Evolutionary conservation across 23 tunicate species (phyloP), one percentile per base, ranked within the genome.

Genomic region (Halocynthia aurantium): DNA sequence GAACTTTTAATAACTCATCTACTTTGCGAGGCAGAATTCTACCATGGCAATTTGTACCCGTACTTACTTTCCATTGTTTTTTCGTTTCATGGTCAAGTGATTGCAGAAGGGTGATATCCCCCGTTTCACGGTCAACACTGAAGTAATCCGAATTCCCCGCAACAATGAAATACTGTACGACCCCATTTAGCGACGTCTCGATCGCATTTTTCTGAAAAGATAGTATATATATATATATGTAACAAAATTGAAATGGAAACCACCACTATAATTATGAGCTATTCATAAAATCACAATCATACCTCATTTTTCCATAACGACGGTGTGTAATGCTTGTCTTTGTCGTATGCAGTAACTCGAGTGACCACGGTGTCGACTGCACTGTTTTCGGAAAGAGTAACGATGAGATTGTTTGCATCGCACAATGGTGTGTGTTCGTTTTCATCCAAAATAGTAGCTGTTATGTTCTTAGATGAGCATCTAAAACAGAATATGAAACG

Each of bases 361-460:
- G 68, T 72, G 54, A 90, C 83, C 12, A 72, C 17, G 9, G 84
- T 77, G 7, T 90, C 97, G 57, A 90, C 71, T 7, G 61, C 76
- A 11, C 62, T 52, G 8, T 56, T 81, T 81, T 90, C 97, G 7
- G 97, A 62, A 55, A 90, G 67, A 58, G 83, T 85, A 57, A 90
- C 81, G 19, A 58, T 56, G 57, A 81, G 80, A 12, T 58, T 76
- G 22, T 77, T 51, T 20, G 74, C 55, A 18, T 72, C 58, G 52
- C 85, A 90, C 7, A 81, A 77, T 5, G 97, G 97, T 6, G 81
- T 40, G 63, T 90, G 57, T 71, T 90, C 97, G 75, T 90, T 90
- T 66, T 76, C 83, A 63, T 90, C 97, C 63, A 90, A 51, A 9
- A 90, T 60, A 13, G 63, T 75, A 31, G 85, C 65, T 10, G 86